phyloP scores from a whole-genome alignment of 2,113 vertebrate genomes.

The Thunnus maccoyii region DNA sequence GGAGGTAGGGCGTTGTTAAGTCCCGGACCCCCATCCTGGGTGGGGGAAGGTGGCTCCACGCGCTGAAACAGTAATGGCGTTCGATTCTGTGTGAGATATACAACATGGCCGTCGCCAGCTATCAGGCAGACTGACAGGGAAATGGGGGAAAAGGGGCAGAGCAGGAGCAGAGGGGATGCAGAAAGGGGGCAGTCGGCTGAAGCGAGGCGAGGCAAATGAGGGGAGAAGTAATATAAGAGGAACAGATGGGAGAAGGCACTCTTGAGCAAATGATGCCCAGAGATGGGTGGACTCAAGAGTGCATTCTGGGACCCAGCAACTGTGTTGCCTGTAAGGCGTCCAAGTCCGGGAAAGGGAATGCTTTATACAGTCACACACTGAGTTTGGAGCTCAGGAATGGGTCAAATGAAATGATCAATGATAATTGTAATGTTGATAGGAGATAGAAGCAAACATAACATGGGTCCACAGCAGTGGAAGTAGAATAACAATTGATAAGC shows the following conservation, averaged over 20 bases:
- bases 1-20: conserved; percentile 89
- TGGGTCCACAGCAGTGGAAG: not conserved
- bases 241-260: conserved; percentile 18
- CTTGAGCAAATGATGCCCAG: conserved; percentile 58
- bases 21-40: conserved; percentile 89
- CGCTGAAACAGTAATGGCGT: conserved; percentile 98
- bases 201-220: conserved; percentile 40
- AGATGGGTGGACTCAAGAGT: conserved; percentile 3
- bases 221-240: conserved; percentile 24
- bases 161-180: conserved; percentile 72
- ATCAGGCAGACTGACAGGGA: conserved; percentile 87
- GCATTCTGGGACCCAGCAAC: conserved; percentile 27
- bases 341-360: not conserved
- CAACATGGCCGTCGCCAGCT: conserved; percentile 86
- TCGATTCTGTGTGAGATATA: conserved; percentile 92
- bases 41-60: conserved; percentile 93
- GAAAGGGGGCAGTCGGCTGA: conserved; percentile 35
- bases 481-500: not conserved
- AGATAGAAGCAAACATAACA: not conserved
- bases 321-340: not conserved
- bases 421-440: not conserved
- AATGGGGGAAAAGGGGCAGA: conserved; percentile 73
- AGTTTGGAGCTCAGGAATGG: not conserved
- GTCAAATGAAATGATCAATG: conserved; percentile 5
- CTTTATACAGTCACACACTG: conserved; percentile 6